A percentile compares a stretch with the other conserved stretches of the same genome.
These are phyloP conservation scores for Dipus sagitta DNA, from an alignment of 2,797 vertebrate genomes.

Conservation along the genomic window DNA sequence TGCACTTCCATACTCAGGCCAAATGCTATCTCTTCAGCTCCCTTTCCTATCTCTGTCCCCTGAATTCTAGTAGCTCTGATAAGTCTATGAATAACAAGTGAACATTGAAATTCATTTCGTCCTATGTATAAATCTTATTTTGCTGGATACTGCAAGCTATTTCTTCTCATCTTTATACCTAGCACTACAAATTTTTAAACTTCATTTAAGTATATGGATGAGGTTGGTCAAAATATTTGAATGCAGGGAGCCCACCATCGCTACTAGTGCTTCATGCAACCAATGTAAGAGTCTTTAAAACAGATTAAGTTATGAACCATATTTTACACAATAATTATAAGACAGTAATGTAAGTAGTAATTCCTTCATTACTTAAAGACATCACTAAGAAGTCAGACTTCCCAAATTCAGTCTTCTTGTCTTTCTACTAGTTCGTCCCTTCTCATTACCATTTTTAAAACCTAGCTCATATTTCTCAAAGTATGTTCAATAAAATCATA, in stretches of 20 bases:
- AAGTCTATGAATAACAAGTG: neutral
- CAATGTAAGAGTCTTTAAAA: conserved; percentile 31
- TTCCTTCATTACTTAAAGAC: conserved; percentile 16
- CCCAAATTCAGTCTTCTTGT: conserved; percentile 44
- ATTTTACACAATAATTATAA: conserved; percentile 32
- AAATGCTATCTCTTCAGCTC: conserved; percentile 12
- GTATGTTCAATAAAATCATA: neutral
- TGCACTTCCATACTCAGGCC: neutral
- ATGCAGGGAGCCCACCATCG: neutral
- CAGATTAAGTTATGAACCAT: neutral
- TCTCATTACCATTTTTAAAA: conserved; percentile 23
- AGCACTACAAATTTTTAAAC: conserved; percentile 9
- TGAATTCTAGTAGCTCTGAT: neutral
- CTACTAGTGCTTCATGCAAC: neutral
- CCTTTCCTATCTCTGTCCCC: conserved; percentile 2
- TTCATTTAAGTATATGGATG: neutral
- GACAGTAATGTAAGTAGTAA: neutral
- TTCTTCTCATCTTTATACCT: conserved; percentile 33
- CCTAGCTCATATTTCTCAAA: conserved; percentile 51
- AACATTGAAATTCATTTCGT: conserved; percentile 25
- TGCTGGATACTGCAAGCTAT: neutral
- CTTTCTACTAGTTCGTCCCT: conserved; percentile 26
- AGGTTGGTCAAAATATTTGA: conserved; percentile 14
- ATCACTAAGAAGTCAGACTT: conserved; percentile 31
- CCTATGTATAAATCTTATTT: conserved; percentile 38